These are phyloP conservation scores for Acanthosoma haemorrhoidale DNA, from an alignment of 2,888 invertebrate genomes.

Conservation along the genomic window DNA sequence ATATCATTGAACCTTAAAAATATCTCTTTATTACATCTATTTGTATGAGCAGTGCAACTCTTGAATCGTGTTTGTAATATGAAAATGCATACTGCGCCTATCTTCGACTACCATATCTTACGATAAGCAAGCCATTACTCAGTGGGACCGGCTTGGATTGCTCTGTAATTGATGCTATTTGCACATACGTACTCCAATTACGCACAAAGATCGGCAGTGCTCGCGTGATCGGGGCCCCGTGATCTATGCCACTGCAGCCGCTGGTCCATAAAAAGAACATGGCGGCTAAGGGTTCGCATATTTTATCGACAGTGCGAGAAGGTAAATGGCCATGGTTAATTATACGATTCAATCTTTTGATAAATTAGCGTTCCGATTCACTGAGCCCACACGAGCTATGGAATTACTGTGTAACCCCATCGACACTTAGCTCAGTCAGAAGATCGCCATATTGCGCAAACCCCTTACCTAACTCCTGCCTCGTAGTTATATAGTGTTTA, in stretches of 20 bases:
- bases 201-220: not conserved
- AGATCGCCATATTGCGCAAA: no score
- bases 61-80: not conserved
- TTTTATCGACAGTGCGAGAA: not conserved
- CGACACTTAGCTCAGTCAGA: no score
- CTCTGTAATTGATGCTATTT: not conserved
- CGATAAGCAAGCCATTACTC: not conserved
- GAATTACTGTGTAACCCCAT: no score
- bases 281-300: no score
- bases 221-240: not conserved
- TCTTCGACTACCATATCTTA: not conserved
- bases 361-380: not conserved
- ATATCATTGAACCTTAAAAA: no score
- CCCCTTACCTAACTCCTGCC: no score
- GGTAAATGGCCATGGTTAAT: constrained; percentile 1
- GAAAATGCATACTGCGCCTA: not conserved
- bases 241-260: not conserved
- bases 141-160: not conserved
- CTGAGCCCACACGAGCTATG: not conserved
- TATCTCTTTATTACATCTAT: no score
- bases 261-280: not conserved
- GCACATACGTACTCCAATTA: not conserved
- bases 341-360: constrained; percentile 12
- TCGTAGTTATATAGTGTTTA: no score
- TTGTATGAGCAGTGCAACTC: no score